Evolutionary conservation across 2,113 vertebrate genomes (phyloP), one percentile per base, ranked within the genome.

Genomic region (Lagenorhynchus albirostris): DNA sequence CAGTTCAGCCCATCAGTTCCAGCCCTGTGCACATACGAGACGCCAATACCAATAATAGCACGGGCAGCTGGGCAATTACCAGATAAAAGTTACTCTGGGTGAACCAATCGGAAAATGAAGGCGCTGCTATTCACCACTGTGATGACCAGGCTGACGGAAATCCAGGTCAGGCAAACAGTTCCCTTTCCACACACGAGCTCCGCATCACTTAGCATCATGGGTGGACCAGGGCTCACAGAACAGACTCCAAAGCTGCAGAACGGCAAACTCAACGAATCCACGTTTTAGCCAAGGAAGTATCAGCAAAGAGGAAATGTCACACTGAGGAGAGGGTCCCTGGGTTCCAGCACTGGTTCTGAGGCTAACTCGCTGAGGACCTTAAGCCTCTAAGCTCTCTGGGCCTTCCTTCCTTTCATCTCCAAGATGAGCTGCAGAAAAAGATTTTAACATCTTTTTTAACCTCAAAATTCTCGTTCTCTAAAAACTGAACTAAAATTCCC

Each of bases 301-400:
- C 13, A 23, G 36, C 91, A 85, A 94, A 94, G 76, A 90, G 91
- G 55, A 79, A 8, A 44, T 74, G 79, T 91, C 90, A 86, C 82
- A 92, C 25, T 41, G 65, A 36, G 71, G 7, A 36, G 25, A 7
- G 14, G 8, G 36, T 3, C 9, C 2, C 47, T 3, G 23, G 5
- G 7, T 21, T 3, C 76, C 3, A 4, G 44, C 17, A 1, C 36
- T 0, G 6, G 47, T 0, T 1, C 7, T 6, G 2, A 25, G 0
- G 5, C 95, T 12, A 0, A 8, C 58, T 7, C 2, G 62, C 55
- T 10, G 44, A 8, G 3, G 63, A 3, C 5, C 29, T 25, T 29
- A 1, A n/a, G 33, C 25, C 17, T 9, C 17, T 12, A 1, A 44
- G 47, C 50, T 41, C 92, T 44, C 38, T 1, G 14, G 12, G 58